These are phyloP conservation scores for Castor canadensis DNA, from an alignment of 2,113 vertebrate genomes.

Conservation along the genomic window DNA sequence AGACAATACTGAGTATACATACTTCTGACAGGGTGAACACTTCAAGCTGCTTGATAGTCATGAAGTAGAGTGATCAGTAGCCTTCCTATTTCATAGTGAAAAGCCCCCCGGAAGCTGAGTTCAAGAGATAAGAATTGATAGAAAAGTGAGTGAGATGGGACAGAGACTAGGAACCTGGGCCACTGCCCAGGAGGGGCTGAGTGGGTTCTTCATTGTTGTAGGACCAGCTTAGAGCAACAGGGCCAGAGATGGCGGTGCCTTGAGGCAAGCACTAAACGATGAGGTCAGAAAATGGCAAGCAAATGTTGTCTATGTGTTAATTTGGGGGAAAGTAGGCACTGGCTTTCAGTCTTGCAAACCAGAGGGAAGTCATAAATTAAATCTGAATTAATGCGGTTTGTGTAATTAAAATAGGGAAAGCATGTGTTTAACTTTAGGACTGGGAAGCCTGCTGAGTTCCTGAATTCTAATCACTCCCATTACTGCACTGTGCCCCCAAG, in stretches of 20 bases:
- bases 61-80: not conserved
- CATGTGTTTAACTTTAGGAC: not conserved
- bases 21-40: not conserved
- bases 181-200: not conserved
- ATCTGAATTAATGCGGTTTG: conserved; percentile 18
- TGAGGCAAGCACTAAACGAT: not conserved
- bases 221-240: not conserved
- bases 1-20: not conserved
- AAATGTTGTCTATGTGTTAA: not conserved
- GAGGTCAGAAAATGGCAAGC: not conserved
- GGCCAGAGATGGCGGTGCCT: not conserved
- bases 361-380: not conserved
- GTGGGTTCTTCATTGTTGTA: not conserved
- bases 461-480: not conserved
- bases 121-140: too few relatives aligned
- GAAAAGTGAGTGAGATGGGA: not conserved
- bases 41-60: not conserved
- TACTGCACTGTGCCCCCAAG: not conserved
- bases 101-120: not conserved
- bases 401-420: conserved; percentile 29
- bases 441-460: not conserved
- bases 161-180: not conserved
- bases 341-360: not conserved
- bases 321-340: not conserved
- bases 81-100: not conserved